Evolutionary conservation across 2,888 invertebrate genomes (phyloP).

Genomic region (Nasonia oneida): DNA sequence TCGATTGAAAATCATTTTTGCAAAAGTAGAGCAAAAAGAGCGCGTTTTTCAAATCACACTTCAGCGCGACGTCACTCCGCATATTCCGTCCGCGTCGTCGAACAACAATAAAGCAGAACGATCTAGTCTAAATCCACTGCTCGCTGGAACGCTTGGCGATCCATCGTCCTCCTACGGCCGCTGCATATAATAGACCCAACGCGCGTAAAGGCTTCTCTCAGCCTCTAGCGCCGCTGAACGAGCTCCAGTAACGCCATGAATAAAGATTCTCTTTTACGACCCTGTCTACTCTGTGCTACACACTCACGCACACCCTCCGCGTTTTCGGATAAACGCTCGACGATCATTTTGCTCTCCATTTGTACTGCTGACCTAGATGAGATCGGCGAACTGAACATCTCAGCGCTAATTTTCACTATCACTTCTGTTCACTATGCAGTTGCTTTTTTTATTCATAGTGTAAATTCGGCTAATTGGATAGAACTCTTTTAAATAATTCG

Average conservation of each 20-base stretch:
- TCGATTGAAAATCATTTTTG: too few relatives aligned
- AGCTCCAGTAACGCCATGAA: background rate
- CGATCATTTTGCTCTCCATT: background rate
- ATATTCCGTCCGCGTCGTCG: background rate
- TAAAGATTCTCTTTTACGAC: background rate
- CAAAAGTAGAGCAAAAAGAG: background rate
- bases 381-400: background rate
- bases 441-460: too few relatives aligned
- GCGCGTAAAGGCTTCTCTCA: constrained; percentile 9
- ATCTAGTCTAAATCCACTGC: background rate
- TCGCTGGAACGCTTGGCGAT: background rate
- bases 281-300: background rate
- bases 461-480: too few relatives aligned
- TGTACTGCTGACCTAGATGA: background rate
- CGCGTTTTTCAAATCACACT: background rate
- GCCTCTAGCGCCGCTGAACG: background rate
- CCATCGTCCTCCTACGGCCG: background rate
- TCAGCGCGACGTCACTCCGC: background rate
- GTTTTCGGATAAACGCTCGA: too few relatives aligned
- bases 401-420: background rate
- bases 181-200: constrained; percentile 3
- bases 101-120: background rate
- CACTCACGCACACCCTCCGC: background rate
- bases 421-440: too few relatives aligned
- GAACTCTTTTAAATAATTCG: too few relatives aligned